Percentiles rank a stretch among this genome's conserved stretches.
Conservation (phyloP, 2,113 vertebrate species). For the Carlito syrichta region DNA sequence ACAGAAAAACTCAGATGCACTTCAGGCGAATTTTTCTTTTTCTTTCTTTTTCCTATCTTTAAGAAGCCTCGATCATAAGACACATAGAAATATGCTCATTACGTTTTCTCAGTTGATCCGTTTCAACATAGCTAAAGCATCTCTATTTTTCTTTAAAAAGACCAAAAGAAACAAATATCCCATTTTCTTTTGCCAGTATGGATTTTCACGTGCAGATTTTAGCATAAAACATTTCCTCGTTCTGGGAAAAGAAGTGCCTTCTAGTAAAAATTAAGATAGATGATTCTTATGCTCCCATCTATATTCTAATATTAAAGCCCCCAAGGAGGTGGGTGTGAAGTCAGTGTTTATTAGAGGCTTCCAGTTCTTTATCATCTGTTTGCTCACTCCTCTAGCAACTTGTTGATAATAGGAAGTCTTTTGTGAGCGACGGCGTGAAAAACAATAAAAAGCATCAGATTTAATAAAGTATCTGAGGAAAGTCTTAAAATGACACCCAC, state of each 20-base stretch:
- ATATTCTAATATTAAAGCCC: conserved; percentile 32
- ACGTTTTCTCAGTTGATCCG: background rate
- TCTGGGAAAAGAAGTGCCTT: background rate
- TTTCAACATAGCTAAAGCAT: conserved; percentile 14
- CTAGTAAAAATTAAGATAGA: conserved; percentile 28
- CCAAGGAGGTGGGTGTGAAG: conserved; percentile 57
- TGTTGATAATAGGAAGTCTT: conserved; percentile 85
- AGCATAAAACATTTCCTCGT: background rate
- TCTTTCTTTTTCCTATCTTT: background rate
- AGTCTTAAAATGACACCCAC: conserved; percentile 87
- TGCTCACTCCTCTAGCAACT: conserved; percentile 84
- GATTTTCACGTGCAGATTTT: background rate
- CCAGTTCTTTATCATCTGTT: conserved; percentile 78
- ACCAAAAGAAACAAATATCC: background rate
- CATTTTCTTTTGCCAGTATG: background rate
- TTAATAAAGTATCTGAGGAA: conserved; percentile 86
- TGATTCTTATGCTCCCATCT: conserved; percentile 61
- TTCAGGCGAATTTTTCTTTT: background rate
- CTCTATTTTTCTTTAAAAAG: conserved; percentile 3
- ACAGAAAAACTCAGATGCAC: background rate
- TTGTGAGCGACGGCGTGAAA: conserved; percentile 76
- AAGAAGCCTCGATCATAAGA: background rate
- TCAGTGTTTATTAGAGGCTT: conserved; percentile 77
- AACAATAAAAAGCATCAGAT: conserved; percentile 84
- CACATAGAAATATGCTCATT: background rate